These are phyloP conservation scores for Pegoplata infirma DNA, from an alignment of 2,888 invertebrate genomes.

Conservation along the genomic window DNA sequence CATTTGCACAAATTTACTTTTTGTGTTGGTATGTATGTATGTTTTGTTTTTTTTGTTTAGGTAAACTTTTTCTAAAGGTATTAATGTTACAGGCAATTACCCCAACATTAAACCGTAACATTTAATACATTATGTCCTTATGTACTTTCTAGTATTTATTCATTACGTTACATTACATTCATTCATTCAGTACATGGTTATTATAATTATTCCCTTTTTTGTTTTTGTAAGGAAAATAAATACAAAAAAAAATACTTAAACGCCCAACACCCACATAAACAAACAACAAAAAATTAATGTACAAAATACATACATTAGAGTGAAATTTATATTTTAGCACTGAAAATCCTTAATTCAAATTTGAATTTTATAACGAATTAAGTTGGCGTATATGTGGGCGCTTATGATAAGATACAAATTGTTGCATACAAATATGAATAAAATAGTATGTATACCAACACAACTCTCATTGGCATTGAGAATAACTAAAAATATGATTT, in stretches of 20 bases:
- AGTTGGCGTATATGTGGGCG: no score
- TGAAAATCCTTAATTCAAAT: neutral
- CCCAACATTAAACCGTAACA: neutral
- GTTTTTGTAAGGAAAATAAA: neutral
- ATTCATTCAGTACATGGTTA: constrained; percentile 22
- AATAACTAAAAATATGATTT: no score
- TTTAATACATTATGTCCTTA: constrained; percentile 4
- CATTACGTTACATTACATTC: neutral
- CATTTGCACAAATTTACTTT: constrained; percentile 11
- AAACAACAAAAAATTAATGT: neutral
- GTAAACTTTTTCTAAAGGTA: neutral
- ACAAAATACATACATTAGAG: neutral
- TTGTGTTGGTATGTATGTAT: no score
- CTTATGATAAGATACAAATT: no score
- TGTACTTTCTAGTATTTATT: neutral
- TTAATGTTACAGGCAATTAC: constrained; percentile 21
- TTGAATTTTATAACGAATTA: neutral
- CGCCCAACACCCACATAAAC: neutral
- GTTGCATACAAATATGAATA: no score
- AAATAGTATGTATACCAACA: no score
- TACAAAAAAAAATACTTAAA: neutral
- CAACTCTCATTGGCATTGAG: no score
- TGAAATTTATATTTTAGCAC: neutral
- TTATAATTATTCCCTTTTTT: constrained; percentile 15
- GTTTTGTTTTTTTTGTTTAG: neutral